Evolutionary conservation across 1,140 invertebrate genomes (phyloP), one percentile per base, ranked within the genome.

Genomic region (Drosophila lini): DNA sequence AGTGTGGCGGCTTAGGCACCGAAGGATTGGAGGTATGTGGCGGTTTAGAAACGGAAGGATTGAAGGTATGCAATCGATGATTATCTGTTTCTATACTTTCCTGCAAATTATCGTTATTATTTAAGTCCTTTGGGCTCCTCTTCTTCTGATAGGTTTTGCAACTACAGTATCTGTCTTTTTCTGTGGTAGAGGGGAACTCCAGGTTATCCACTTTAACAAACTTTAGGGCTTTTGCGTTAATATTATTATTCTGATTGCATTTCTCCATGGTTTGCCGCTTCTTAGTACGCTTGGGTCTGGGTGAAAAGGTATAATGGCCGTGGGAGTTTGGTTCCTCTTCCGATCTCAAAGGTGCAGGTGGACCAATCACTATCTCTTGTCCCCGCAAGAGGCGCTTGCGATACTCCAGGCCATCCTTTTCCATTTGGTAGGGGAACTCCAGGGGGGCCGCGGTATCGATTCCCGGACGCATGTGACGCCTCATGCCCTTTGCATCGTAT

Each of bases 371-470:
- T 4, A 16, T 28, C 2, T 10, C 25, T 10, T 50, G 34, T 22
- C 7, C 32, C 16, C 1, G 7, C 3, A 19, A 22, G 8, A n/a
- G 6, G 1, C 0, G 16, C 11, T 16, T 4, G 2, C 9, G 15
- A 16, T 28, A 3, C 5, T n/a, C 22, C 11, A 34, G 16, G 2
- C 42, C 13, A 25, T 32, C 15, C 5, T 10, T 42, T 19, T 56
- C 13, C 19, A n/a, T 56, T 11, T 40, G 40, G 9, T 1, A 10
- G 2, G 70, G 31, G 25, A 76, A 76, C 8, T 65, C 36, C 16
- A 76, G 5, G 6, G 74, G 74, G 4, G 74, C 74, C 5, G 74
- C 70, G 11, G 74, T 76, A 16, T 65, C 53, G 7, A 76, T 76
- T 2, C 74, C 74, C 3, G 60, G 52, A 41, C 61, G 74, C 55